A percentile compares a stretch with the other conserved stretches of the same genome.
Conservation (phyloP, 2,888 invertebrate genomes). For the Lampropteryx suffumata region DNA sequence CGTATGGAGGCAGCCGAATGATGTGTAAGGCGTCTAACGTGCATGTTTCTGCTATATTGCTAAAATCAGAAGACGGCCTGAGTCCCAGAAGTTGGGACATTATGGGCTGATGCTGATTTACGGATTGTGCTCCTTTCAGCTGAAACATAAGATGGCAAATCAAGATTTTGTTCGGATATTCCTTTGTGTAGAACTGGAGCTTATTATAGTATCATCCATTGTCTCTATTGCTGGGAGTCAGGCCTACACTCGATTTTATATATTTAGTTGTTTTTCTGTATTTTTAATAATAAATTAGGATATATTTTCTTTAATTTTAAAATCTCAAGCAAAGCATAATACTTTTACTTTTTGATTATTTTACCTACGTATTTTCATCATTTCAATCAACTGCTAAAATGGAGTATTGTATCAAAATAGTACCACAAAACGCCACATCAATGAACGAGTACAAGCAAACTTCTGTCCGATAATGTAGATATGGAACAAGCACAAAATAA, state of each 20-base stretch:
- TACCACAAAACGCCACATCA: conserved; percentile 11
- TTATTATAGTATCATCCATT: not conserved
- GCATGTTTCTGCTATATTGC: no score
- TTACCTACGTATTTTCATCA: no score
- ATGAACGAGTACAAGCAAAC: conserved; percentile 10
- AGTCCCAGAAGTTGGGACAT: not conserved
- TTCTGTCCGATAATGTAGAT: conserved; percentile 10
- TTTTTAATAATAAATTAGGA: no score
- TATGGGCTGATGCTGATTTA: not conserved
- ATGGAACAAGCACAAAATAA: conserved; percentile 40
- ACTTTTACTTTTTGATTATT: no score
- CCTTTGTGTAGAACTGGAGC: not conserved
- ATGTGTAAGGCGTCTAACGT: no score
- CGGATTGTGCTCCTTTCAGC: not conserved
- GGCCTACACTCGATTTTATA: not conserved
- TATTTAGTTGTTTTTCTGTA: no score
- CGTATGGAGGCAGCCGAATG: no score
- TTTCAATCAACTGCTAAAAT: no score
- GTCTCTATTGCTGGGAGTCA: conserved; percentile 10
- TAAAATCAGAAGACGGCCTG: not conserved
- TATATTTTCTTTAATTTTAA: no score
- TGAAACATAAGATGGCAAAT: conserved; percentile 12
- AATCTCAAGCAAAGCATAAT: no score
- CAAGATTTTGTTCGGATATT: not conserved
- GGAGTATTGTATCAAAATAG: not conserved